phyloP scores from a whole-genome alignment of 2,888 invertebrate genomes.

The Limenitis camilla region DNA sequence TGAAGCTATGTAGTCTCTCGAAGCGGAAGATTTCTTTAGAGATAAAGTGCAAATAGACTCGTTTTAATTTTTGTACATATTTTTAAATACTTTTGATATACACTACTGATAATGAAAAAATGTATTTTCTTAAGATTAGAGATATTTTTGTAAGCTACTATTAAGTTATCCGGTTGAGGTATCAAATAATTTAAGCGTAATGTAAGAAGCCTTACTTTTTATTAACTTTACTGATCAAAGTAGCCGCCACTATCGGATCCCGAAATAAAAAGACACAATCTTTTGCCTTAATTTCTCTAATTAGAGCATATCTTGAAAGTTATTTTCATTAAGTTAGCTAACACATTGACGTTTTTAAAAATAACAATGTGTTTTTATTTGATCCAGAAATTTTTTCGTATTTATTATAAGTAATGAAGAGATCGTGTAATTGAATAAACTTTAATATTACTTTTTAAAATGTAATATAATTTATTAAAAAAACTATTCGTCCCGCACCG shows the following conservation, averaged over 20 bases:
- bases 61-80: conserved; percentile 2
- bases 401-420: no score
- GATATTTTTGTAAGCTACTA: neutral
- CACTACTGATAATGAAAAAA: conserved; percentile 2
- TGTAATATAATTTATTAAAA: no score
- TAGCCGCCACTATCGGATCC: conserved; percentile 4
- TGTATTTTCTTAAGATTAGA: neutral
- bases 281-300: conserved; percentile 13
- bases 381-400: conserved; percentile 1
- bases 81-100: conserved; percentile 6
- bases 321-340: conserved; percentile 14
- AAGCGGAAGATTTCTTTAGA: conserved; percentile 2
- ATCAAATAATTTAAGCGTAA: conserved; percentile 5
- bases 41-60: neutral
- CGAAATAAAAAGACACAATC: conserved; percentile 6
- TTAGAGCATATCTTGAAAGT: conserved; percentile 10
- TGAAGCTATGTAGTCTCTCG: neutral
- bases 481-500: no score
- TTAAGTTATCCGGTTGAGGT: neutral
- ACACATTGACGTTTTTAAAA: neutral
- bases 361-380: neutral
- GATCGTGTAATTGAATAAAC: no score
- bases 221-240: conserved; percentile 5
- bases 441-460: no score
- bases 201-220: conserved; percentile 1